Evolutionary conservation across 1,140 invertebrate species (phyloP), one percentile per base, ranked within the genome.

Genomic region (Bombus ignitus): DNA sequence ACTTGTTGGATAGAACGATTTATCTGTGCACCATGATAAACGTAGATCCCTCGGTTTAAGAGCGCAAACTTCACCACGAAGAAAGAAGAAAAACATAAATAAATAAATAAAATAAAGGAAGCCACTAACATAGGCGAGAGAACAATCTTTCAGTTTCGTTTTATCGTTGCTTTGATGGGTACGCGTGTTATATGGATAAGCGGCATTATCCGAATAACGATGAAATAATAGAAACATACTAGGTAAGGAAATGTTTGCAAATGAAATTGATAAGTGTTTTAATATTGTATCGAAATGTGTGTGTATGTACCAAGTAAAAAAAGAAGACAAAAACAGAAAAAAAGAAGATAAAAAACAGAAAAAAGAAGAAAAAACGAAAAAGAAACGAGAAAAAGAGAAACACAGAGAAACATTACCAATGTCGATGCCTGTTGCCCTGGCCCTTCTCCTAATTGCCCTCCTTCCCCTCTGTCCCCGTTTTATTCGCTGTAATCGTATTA

Each of bases 171-270:
- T 91, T 89, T 89, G 35, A 85, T 53, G 71, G 66, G 81, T 91
- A 90, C 66, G 83, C 83, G 53, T 86, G 90, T 93, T 93, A 92
- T 92, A 87, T 89, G 91, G 92, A 93, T 92, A 91, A 88, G 68
- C 86, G 83, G 73, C 83, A 83, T 91, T 92, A 90, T 93, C 92
- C 89, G 53, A 92, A 89, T 92, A 93, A 94, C 91, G 85, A 91
- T 94, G 93, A 94, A 94, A 94, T 94, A 93, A 94, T 94, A 94
- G 93, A 94, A 94, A 93, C 92, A 94, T 93, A 94, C 87, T 94
- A 94, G 91, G 81, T 94, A 94, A 93, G 93, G 78, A 89, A 83
- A 88, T 71, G 84, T 82, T 87, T 84, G 87, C 87, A 79, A 91
- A 81, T 78, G 86, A 90, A 87, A 85, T 89, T 85, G 89, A 89